Evolutionary conservation across 2,888 invertebrate species (phyloP).

Genomic region (Aspidiotus destructor): DNA sequence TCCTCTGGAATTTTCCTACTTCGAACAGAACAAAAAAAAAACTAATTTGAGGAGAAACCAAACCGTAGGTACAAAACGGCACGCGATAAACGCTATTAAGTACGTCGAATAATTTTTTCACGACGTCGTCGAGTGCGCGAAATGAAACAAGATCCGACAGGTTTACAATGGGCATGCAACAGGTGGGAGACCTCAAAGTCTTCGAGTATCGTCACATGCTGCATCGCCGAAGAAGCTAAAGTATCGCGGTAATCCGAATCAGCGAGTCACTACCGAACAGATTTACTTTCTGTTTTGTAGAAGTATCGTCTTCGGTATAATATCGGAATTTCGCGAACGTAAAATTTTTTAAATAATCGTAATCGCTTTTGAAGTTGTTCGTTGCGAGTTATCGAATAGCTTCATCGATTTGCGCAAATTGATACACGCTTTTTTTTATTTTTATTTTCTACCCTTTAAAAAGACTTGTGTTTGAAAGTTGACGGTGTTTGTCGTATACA

Average conservation of each 20-base stretch:
- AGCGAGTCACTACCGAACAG: slow-evolving; percentile 16
- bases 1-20: no score
- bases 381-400: neutral
- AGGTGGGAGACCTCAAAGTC: slow-evolving; percentile 29
- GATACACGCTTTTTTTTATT: neutral
- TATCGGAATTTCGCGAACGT: slow-evolving; percentile 16
- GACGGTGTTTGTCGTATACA: neutral
- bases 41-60: no score
- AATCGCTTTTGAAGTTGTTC: neutral
- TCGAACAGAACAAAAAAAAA: no score
- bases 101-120: no score
- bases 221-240: slow-evolving; percentile 12
- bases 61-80: no score
- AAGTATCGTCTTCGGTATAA: slow-evolving; percentile 12
- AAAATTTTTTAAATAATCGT: neutral
- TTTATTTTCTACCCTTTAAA: neutral
- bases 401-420: slow-evolving; percentile 1
- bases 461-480: neutral
- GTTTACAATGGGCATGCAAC: neutral
- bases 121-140: neutral
- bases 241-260: slow-evolving; percentile 11
- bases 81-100: no score
- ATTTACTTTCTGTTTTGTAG: slow-evolving; percentile 12
- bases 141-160: slow-evolving; percentile 28
- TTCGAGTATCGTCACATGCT: slow-evolving; percentile 1